Evolutionary conservation across 2,797 vertebrate species (phyloP).

Genomic region (Nannoperca obscura): DNA sequence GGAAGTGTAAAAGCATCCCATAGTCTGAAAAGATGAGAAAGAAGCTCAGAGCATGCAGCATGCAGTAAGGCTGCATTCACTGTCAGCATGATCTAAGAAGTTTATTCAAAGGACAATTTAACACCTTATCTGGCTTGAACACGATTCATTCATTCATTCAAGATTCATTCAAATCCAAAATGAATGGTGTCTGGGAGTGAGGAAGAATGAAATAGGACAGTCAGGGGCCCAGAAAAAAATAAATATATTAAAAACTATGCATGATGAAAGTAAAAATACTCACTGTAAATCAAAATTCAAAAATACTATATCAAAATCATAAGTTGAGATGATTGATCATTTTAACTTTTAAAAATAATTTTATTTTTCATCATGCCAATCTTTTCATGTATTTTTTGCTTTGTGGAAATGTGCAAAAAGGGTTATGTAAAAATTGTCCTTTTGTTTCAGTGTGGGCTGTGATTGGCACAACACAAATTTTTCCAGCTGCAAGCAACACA

Average conservation of each 20-base stretch:
- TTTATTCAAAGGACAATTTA: neutral
- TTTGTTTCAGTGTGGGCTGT: neutral
- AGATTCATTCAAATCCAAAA: neutral
- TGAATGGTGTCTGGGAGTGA: neutral
- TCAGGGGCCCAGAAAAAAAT: too few species aligned
- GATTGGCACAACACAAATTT: neutral
- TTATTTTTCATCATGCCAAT: too few species aligned
- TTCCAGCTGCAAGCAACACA: neutral
- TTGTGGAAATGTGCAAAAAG: too few species aligned
- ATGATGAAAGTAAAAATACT: too few species aligned
- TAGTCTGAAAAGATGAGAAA: neutral
- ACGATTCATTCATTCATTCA: too few species aligned
- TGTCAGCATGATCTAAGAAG: neutral
- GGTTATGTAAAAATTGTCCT: too few species aligned
- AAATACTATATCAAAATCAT: too few species aligned
- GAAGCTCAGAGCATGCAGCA: neutral
- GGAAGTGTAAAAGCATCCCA: constrained; percentile 20
- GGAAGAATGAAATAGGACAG: neutral
- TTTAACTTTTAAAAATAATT: too few species aligned
- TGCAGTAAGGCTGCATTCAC: neutral
- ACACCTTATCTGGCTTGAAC: neutral
- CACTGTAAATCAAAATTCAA: too few species aligned
- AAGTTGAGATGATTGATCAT: too few species aligned
- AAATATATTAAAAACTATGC: too few species aligned
- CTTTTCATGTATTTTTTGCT: too few species aligned